Evolutionary conservation across 1,140 invertebrate genomes (phyloP), one percentile per base, ranked within the genome.

Genomic region (Heliconius melpomene): DNA sequence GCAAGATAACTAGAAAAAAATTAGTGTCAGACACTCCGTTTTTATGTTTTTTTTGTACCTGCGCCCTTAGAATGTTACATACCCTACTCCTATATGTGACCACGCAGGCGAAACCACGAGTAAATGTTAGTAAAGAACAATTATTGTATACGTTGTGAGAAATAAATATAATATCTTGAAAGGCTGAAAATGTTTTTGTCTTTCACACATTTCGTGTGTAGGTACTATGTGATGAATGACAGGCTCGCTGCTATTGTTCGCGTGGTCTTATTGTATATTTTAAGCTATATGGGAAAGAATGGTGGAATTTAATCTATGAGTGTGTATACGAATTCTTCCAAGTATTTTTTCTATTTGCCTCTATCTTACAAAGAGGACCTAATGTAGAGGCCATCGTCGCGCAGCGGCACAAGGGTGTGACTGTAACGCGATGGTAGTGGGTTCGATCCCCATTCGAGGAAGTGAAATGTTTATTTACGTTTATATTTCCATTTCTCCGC

Each of bases 221-320:
- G 13, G 40, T 46, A 66, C 76, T 74, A 77, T 77, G 72, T 80
- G 79, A 77, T 80, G 79, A 77, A 80, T 80, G 79, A 77, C 79
- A 80, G 75, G 32, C 79, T 36, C 23, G 70, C 74, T 76, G 23
- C 57, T 26, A 60, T 60, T 60, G 57, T 60, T 60, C 60, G 74
- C 18, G 26, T 74, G 78, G 70, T 76, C n/a, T 52, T 72, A 72
- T 80, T 77, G 70, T 77, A 66, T 72, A 73, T 36, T 60, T 60
- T 23, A 60, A 60, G 57, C 57, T 60, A 13, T 46, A 46, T 46
- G 23, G 8, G 57, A 11, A 23, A 60, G 57, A 60, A 60, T 60
- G 0, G 1, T 60, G 2, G 57, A 23, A 60, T 23, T 23, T 60
- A 26, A 60, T 60, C 23, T 60, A 23, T 13, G 57, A 20, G 7